Evolutionary conservation across 2,888 invertebrate species (phyloP).

Genomic region (Hypena proboscidalis): DNA sequence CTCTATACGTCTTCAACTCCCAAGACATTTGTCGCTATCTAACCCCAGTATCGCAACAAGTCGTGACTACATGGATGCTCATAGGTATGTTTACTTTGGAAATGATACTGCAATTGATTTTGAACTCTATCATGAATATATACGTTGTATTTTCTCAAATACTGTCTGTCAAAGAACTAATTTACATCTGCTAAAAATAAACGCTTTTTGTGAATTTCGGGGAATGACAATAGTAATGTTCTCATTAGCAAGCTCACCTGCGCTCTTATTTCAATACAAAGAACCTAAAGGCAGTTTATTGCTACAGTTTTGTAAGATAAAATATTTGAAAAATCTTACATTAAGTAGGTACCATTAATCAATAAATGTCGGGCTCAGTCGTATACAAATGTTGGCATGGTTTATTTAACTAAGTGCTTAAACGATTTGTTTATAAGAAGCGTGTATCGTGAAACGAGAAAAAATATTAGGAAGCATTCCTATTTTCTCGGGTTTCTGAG

Average conservation of each 20-base stretch:
- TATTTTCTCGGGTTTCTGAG: constrained; percentile 1
- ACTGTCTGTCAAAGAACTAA: constrained; percentile 9
- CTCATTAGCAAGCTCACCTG: constrained; percentile 30
- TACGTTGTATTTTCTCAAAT: constrained; percentile 7
- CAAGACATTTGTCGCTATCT: constrained; percentile 44
- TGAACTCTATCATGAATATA: constrained; percentile 12
- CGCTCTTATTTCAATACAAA: constrained; percentile 18
- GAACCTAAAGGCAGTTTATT: constrained; percentile 10
- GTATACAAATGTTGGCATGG: background rate
- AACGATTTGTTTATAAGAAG: constrained; percentile 3
- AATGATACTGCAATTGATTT: constrained; percentile 20
- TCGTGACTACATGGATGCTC: constrained; percentile 30
- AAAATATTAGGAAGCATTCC: background rate
- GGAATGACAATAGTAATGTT: constrained; percentile 25
- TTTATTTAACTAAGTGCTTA: constrained; percentile 6
- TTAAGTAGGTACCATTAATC: constrained; percentile 8
- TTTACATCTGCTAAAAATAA: constrained; percentile 27
- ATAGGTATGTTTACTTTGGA: constrained; percentile 23
- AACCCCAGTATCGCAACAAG: constrained; percentile 35
- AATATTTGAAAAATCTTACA: constrained; percentile 1
- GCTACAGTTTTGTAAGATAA: background rate
- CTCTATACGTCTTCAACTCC: constrained; percentile 31
- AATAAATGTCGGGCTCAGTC: constrained; percentile 2
- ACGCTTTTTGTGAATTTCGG: constrained; percentile 19
- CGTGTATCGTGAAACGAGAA: background rate